Base-by-base conservation (phyloP, 2,797 vertebrate species). In the Notolepis coatsorum region DNA sequence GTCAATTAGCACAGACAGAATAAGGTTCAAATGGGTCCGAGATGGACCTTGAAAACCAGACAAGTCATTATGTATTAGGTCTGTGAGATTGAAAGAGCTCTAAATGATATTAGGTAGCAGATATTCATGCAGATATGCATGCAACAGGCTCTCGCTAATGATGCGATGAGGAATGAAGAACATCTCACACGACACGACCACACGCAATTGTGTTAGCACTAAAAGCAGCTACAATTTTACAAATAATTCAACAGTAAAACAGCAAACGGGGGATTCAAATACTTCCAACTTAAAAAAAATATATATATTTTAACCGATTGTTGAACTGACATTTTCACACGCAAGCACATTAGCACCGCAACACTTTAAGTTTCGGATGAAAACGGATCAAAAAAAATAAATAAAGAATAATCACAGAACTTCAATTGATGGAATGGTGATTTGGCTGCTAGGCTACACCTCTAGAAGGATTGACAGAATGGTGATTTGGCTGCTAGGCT, bases 261-360 rank as follows among this genome's bases (percentile, higher is more conserved):
- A 27, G 21, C 33, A 25, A 3, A 39, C 15, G 6, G 25, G n/a
- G 17, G 39, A 23, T 33, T 30, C 39, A 31, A 31, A 9, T 9
- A 27, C 45, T 31, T 6, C 17, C 7, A 48, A 3, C 13, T 41
- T n/a, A n/a, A n/a, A n/a, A n/a, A n/a, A n/a, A n/a, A n/a, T n/a
- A n/a, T n/a, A n/a, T n/a, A n/a, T 37, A 37, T 13, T 30, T 15
- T 3, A 25, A 58, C 28, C 37, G 41, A 12, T 9, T 37, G 9
- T 18, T 39, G 56, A 72, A 58, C 54, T 45, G 28, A 58, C 59
- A 65, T 56, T 45, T 52, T 20, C 21, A 33, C 43, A 73, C 48
- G 49, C 33, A 5, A 31, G 73, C 33, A 24, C 46, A 68, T 23
- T 20, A 64, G 75, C 68, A 59, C 45, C 46, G 10, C 9, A 47